These are phyloP conservation scores for Lamprologus tigripictilis DNA, from an alignment of 2,113 vertebrate species.

Conservation along the genomic window DNA sequence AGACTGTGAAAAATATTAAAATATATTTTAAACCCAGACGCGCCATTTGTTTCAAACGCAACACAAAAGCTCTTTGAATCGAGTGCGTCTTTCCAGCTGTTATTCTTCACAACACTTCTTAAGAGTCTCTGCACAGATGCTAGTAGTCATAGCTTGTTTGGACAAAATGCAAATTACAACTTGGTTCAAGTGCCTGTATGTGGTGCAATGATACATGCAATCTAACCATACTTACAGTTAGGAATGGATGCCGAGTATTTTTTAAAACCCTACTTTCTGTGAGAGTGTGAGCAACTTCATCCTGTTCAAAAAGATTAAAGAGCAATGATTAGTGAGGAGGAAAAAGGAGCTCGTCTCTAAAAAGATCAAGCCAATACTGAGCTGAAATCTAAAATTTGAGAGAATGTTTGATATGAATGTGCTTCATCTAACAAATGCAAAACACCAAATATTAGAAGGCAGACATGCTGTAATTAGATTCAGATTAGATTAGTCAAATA, in stretches of 20 bases:
- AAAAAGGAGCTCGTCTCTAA: neutral
- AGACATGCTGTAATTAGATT: neutral
- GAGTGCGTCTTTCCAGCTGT: neutral
- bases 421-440: neutral
- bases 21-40: neutral
- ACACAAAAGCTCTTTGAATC: neutral
- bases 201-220: neutral
- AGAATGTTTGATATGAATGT: neutral
- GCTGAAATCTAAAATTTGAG: neutral
- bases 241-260: slow-evolving; percentile 94
- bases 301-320: slow-evolving; percentile 59
- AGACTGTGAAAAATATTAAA: slow-evolving; percentile 75
- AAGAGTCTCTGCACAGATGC: neutral
- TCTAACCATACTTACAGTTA: slow-evolving; percentile 81
- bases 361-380: neutral
- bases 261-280: slow-evolving; percentile 95
- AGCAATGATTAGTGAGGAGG: neutral
- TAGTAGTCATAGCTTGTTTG: neutral
- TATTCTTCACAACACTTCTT: neutral
- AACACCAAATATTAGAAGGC: neutral
- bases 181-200: neutral
- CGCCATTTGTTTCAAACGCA: neutral
- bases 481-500: neutral
- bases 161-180: neutral
- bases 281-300: slow-evolving; percentile 95